Conservation (phyloP, 2,888 invertebrate species). For the Erebia palarica region DNA sequence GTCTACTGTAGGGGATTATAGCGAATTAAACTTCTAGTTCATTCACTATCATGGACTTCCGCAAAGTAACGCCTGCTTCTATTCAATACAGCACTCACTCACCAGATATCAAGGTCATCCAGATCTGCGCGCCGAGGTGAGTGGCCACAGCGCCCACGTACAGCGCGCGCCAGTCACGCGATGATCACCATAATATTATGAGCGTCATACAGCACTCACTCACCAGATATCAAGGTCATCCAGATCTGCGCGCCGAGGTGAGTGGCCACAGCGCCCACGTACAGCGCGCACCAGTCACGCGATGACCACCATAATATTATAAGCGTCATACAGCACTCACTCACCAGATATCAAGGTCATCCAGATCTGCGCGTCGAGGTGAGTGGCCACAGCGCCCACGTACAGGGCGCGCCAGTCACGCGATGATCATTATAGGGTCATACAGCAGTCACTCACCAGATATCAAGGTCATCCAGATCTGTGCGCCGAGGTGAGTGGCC, state of each 20-base stretch:
- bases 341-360: conserved; percentile 95
- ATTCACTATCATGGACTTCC: too few species aligned
- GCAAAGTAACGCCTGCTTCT: too few species aligned
- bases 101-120: conserved; percentile 83
- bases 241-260: conserved; percentile 95
- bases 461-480: conserved; percentile 96
- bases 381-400: too few species aligned
- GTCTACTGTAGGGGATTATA: too few species aligned
- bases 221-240: conserved; percentile 96
- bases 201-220: conserved; percentile 87
- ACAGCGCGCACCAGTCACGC: conserved; percentile 83
- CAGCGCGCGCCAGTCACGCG: conserved; percentile 43
- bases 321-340: conserved; percentile 86
- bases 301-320: conserved; percentile 78
- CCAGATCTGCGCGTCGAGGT: too few species aligned
- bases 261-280: conserved; percentile 89
- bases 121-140: conserved; percentile 92
- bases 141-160: too few species aligned
- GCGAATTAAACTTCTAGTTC: too few species aligned
- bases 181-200: conserved; percentile 64
- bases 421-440: conserved; percentile 83
- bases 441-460: conserved; percentile 90
- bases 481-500: conserved; percentile 91
- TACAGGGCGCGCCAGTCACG: conserved; percentile 85
- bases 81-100: too few species aligned